phyloP scores from a whole-genome alignment of 2,113 vertebrate species.

The Myiagra hebetior region DNA sequence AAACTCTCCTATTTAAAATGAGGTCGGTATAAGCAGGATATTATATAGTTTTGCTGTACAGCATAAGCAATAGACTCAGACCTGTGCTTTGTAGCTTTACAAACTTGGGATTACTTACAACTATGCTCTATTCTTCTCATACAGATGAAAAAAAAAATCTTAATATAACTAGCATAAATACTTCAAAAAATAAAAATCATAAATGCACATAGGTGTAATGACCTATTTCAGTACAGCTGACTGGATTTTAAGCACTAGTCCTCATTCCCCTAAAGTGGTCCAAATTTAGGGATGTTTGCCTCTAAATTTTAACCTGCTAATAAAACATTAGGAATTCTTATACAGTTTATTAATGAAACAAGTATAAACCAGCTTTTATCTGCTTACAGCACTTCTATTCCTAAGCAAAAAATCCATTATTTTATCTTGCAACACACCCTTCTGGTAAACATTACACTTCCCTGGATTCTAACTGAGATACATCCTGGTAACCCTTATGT shows the following conservation, averaged over 20 bases:
- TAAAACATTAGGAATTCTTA: background rate
- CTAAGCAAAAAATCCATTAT: background rate
- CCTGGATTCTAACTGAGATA: background rate
- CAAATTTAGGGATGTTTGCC: background rate
- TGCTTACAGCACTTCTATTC: background rate
- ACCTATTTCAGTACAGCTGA: background rate
- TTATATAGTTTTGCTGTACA: background rate
- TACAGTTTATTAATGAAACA: background rate
- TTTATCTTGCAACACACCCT: background rate
- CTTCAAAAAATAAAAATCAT: background rate
- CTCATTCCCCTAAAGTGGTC: background rate
- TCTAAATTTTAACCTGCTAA: background rate
- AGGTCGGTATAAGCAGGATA: background rate
- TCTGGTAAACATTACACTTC: background rate
- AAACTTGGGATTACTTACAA: background rate
- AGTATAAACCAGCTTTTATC: background rate
- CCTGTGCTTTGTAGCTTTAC: background rate
- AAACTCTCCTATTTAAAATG: background rate
- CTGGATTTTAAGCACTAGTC: background rate
- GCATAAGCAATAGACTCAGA: background rate
- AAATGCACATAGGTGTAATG: background rate
- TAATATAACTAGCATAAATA: background rate
- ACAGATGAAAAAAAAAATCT: background rate
- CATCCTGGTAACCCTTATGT: background rate
- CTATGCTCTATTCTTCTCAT: background rate